Evolutionary conservation across 2,113 vertebrate genomes (phyloP).

Genomic region (Holacanthus passer): DNA sequence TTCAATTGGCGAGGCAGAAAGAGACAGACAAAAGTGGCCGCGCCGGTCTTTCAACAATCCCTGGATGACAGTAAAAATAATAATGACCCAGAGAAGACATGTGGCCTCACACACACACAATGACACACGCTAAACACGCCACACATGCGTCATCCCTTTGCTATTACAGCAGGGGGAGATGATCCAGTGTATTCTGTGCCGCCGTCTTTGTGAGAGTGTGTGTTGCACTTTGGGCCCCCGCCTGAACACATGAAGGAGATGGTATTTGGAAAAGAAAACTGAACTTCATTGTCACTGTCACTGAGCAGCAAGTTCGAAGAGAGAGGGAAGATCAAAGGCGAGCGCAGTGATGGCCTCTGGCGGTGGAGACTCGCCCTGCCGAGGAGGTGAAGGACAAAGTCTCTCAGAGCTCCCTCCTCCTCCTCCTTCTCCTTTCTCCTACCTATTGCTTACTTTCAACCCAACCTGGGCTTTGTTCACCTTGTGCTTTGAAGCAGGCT

Average conservation of each 20-base stretch:
- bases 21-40: background rate
- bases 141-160: background rate
- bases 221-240: slow-evolving; percentile 29
- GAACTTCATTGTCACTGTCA: slow-evolving; percentile 75
- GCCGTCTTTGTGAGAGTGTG: background rate
- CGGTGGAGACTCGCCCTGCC: slow-evolving; percentile 51
- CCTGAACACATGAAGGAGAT: slow-evolving; percentile 58
- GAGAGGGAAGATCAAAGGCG: slow-evolving; percentile 73
- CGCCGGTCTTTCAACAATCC: slow-evolving; percentile 9
- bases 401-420: slow-evolving; percentile 32
- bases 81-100: slow-evolving; percentile 15
- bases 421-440: slow-evolving; percentile 25
- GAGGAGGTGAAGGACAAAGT: slow-evolving; percentile 80
- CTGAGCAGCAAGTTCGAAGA: slow-evolving; percentile 64
- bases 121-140: background rate
- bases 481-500: slow-evolving; percentile 74
- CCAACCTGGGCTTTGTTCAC: slow-evolving; percentile 65
- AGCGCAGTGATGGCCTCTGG: slow-evolving; percentile 72
- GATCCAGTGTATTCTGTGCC: slow-evolving; percentile 40
- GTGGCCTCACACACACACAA: background rate
- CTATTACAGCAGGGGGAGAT: background rate
- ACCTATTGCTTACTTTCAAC: slow-evolving; percentile 48
- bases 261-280: slow-evolving; percentile 17
- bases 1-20: background rate
- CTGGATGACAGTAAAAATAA: slow-evolving; percentile 14